Conservation (phyloP, 2,113 vertebrate genomes). For the Callospermophilus lateralis region DNA sequence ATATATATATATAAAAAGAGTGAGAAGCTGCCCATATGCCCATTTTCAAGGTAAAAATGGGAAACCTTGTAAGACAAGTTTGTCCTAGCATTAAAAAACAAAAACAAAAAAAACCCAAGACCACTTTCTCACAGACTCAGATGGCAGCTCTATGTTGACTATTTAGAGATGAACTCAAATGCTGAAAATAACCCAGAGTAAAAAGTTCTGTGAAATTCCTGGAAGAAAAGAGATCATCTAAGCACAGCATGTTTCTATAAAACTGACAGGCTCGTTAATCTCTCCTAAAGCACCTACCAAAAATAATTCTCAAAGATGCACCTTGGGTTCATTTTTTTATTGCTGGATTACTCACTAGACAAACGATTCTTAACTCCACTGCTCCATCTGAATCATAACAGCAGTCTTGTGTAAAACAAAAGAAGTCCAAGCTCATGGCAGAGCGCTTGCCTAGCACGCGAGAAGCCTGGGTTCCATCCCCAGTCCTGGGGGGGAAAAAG, state of each 20-base stretch:
- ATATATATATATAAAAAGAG: no score
- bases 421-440: neutral
- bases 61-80: neutral
- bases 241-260: slow-evolving; percentile 43
- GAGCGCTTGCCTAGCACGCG: no score
- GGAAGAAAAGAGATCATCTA: slow-evolving; percentile 38
- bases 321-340: neutral
- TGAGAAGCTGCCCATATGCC: no score
- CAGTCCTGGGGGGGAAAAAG: no score
- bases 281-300: slow-evolving; percentile 2
- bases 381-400: neutral
- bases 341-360: neutral
- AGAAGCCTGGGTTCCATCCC: no score
- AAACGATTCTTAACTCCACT: neutral
- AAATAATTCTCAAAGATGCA: neutral
- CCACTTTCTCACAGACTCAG: slow-evolving; percentile 2
- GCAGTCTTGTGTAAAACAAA: neutral
- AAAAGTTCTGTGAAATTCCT: slow-evolving; percentile 55
- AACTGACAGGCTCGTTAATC: slow-evolving; percentile 40
- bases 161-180: slow-evolving; percentile 15
- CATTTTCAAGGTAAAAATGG: neutral
- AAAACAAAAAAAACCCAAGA: neutral
- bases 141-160: neutral
- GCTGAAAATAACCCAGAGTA: slow-evolving; percentile 50
- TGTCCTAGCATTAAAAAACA: neutral